Base-by-base conservation (phyloP, 2,888 invertebrate genomes). In the Drosophila prostipennis region DNA sequence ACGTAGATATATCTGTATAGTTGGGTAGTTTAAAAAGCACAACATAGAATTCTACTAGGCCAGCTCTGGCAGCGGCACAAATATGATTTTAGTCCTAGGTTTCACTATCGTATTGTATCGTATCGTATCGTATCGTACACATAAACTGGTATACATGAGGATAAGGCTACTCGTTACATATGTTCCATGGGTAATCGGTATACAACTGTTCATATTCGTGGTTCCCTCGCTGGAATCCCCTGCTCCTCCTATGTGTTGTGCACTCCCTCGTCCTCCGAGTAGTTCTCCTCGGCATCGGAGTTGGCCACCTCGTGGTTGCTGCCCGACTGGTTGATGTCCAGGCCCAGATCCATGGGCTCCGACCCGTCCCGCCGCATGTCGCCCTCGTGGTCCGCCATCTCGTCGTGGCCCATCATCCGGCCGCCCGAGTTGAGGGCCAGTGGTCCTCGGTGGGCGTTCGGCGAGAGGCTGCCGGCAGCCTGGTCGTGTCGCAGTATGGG, bases 71-170 rank as follows among this genome's bases (percentile, higher is more conserved):
- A 80, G 58, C 61, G 55, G 71, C 71, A 65, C 71, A 70, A 77
- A 75, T 64, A 61, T 78, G 55, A 60, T 72, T 56, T 71, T 60
- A 61, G 60, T 65, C 65, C 60, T 70, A 74, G 46, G 40, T 65
- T 56, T 72, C 78, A 63, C 82, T 81, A 73, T 67, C 58, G 65
- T 72, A 57, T 65, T 53, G 57, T 76, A 81, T 77, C 70, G 74
- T 76, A 81, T 77, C 70, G 74, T 76, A 81, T 77, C 70, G 74
- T 80, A 78, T 74, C 74, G 80, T 83, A 82, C 83, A 85, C 83
- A 81, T 87, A 90, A 89, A 90, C 89, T 91, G 91, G 92, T 92
- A 92, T 92, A 92, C 92, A 90, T 91, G 83, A 80, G 84, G 87
- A 89, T 92, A 92, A 92, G 92, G 92, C 92, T 92, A 90, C 90